Conservation (phyloP, 2,113 vertebrate genomes). For the Rhabdornis inornatus region DNA sequence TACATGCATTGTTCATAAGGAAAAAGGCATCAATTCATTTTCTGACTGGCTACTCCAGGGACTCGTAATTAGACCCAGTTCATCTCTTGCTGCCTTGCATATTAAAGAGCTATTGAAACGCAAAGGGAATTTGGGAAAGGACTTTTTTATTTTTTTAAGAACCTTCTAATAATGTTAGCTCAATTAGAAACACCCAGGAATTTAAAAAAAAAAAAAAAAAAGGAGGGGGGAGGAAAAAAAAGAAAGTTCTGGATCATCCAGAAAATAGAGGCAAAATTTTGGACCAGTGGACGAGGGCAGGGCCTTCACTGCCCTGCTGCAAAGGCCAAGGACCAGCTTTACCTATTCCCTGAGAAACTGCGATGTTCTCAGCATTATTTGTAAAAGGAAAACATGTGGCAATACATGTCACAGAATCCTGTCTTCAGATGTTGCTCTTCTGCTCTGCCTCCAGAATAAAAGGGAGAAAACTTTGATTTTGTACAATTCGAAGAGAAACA, state of each 20-base stretch:
- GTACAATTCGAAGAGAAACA: neutral
- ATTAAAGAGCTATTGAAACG: conserved; percentile 83
- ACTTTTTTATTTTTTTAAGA: neutral
- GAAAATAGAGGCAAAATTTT: conserved; percentile 1
- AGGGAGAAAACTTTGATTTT: neutral
- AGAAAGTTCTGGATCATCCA: conserved; percentile 52
- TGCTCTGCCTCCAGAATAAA: neutral
- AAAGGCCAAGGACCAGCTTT: neutral
- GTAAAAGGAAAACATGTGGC: neutral
- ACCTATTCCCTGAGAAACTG: neutral
- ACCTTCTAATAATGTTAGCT: conserved; percentile 77
- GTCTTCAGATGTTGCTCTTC: neutral
- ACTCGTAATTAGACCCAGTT: conserved; percentile 82
- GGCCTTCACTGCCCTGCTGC: neutral
- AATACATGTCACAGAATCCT: neutral
- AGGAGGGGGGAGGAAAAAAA: too few relatives aligned
- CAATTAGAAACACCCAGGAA: conserved; percentile 73
- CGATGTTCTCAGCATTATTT: neutral
- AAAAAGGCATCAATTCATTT: conserved; percentile 84
- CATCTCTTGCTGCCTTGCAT: conserved; percentile 79
- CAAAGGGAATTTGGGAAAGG: conserved; percentile 76
- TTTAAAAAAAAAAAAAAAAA: neutral
- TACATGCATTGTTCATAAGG: conserved; percentile 85
- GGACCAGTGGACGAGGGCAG: neutral
- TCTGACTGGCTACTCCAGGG: conserved; percentile 84